Evolutionary conservation across 2,888 invertebrate species (phyloP), one percentile per base, ranked within the genome.

Genomic region (Drosophila testacea): DNA sequence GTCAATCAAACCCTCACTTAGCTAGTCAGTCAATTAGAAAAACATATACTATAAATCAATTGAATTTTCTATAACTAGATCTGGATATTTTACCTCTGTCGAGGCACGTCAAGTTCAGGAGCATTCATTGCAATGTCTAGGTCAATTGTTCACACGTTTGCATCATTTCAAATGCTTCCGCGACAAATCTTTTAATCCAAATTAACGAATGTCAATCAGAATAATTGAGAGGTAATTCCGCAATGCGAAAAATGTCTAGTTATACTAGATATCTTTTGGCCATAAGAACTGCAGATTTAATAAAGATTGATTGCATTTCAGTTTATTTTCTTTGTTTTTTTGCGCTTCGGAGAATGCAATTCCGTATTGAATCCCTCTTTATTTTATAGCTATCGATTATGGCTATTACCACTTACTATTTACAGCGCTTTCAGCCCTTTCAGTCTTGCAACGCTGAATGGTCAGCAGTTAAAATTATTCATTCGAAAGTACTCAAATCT

Each of bases 401-500:
- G n/a, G 38, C 57, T 16, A 47, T 57, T 47, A 57, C 46, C 36
- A 56, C 44, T 46, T 30, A 11, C 38, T 38, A 47, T 38, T 16
- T 47, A 10, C 28, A 10, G 22, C 2, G 0, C 11, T 11, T 22
- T 22, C 22, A 22, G 55, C 28, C 46, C 27, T 46, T 36, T 11
- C 16, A 16, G 16, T 16, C 16, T 16, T 4, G 16, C 11, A 28
- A 39, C 16, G 42, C 59, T 67, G 38, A 59, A 56, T 63, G 39
- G 47, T 42, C 62, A 56, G 62, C 54, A 62, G 57, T 48, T 51
- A 28, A 73, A 78, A 55, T 73, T 54, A 75, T 65, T 74, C 79
- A 76, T 78, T 78, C 41, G 69, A 74, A 69, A 69, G 64, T 57
- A 32, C 65, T 69, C 57, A 69, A 57, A 56, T 65, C 69, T 66